Evolutionary conservation across 2,888 invertebrate genomes (phyloP).

Genomic region (Ypsolopha sequella): DNA sequence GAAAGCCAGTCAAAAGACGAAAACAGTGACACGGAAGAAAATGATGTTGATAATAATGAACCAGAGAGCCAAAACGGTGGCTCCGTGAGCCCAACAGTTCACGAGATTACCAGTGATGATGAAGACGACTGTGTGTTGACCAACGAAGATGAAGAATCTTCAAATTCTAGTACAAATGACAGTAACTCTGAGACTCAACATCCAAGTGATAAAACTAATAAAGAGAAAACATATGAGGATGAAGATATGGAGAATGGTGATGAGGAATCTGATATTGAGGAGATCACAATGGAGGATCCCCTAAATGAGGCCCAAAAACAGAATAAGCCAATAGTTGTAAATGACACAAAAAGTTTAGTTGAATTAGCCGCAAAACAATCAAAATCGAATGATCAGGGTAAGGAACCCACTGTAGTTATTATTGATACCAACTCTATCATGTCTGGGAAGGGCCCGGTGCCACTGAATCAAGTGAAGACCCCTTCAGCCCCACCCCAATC

Average conservation of each 20-base stretch:
- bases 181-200: conserved; percentile 69
- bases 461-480: conserved; percentile 24
- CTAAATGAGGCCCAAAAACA: conserved; percentile 51
- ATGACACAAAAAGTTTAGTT: conserved; percentile 79
- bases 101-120: conserved; percentile 69
- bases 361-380: conserved; percentile 75
- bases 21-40: conserved; percentile 21
- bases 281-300: conserved; percentile 79
- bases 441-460: conserved; percentile 38
- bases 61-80: conserved; percentile 56
- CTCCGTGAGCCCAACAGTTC: conserved; percentile 55
- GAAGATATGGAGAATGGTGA: conserved; percentile 68
- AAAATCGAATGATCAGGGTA: conserved; percentile 62
- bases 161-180: conserved; percentile 72
- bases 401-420: conserved; percentile 85
- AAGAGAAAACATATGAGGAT: conserved; percentile 68
- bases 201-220: conserved; percentile 48
- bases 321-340: conserved; percentile 74
- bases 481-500: conserved; percentile 19
- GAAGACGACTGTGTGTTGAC: conserved; percentile 47
- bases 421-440: conserved; percentile 85
- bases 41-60: conserved; percentile 20
- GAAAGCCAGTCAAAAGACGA: conserved; percentile 57
- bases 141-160: conserved; percentile 66
- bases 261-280: conserved; percentile 74